These are phyloP conservation scores for Tachystola acroxantha DNA, from an alignment of 2,888 invertebrate species.

Conservation along the genomic window DNA sequence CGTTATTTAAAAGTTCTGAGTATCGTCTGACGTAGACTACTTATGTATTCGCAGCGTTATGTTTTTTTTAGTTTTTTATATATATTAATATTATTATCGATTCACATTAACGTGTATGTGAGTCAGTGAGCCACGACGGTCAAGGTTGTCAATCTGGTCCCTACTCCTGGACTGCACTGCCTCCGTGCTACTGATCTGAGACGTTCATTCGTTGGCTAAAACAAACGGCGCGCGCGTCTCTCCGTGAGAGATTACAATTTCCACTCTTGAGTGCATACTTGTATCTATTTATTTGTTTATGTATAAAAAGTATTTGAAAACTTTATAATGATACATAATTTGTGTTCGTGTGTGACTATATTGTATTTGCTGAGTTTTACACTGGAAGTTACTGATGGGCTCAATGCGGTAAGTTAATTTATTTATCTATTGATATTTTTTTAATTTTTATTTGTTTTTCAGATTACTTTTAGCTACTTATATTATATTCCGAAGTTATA, in stretches of 20 bases:
- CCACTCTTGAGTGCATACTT: constrained; percentile 4
- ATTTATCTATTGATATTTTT: no score
- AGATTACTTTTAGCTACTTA: no score
- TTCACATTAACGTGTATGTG: constrained; percentile 28
- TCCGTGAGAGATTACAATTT: constrained; percentile 1
- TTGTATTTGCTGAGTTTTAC: constrained; percentile 44
- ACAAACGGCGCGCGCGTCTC: constrained; percentile 3
- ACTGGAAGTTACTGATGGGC: constrained; percentile 44
- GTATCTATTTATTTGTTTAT: constrained; percentile 6
- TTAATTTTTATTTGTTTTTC: no score
- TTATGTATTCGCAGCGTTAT: no score
- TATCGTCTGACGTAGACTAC: no score
- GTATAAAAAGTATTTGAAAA: no score
- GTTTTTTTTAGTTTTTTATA: no score
- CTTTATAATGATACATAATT: no score
- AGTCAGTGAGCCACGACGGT: constrained; percentile 54
- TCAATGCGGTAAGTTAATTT: constrained; percentile 42
- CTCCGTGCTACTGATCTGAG: background rate
- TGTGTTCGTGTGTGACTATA: constrained; percentile 38
- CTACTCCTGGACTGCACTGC: constrained; percentile 27
- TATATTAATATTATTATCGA: no score
- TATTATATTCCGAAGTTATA: no score
- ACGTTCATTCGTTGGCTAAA: constrained; percentile 5
- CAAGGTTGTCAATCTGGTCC: constrained; percentile 53
- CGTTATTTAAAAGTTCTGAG: no score